A percentile compares a stretch with the other conserved stretches of the same genome.
These are phyloP conservation scores for Dascyllus trimaculatus DNA, from an alignment of 2,113 vertebrate species.

Conservation along the genomic window DNA sequence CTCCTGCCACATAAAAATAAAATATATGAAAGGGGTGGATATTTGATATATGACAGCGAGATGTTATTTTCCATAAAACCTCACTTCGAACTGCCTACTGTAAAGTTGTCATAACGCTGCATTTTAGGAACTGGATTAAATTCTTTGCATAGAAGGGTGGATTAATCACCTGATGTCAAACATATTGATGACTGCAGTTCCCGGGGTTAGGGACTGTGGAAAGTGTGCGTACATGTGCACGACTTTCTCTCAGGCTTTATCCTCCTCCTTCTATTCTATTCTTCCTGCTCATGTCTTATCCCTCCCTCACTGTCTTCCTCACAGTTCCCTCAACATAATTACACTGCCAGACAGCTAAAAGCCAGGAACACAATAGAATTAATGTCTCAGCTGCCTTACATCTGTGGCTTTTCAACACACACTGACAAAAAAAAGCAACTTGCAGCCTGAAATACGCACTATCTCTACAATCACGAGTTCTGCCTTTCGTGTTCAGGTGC, in stretches of 20 bases:
- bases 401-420: constrained; percentile 46
- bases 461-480: constrained; percentile 19
- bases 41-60: constrained; percentile 19
- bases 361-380: constrained; percentile 51
- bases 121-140: constrained; percentile 8
- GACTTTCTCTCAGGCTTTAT: constrained; percentile 15
- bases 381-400: constrained; percentile 42
- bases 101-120: constrained; percentile 6
- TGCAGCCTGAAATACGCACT: constrained; percentile 30
- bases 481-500: constrained; percentile 4
- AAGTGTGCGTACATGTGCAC: background rate
- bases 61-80: background rate
- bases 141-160: background rate
- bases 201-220: background rate
- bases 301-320: constrained; percentile 37
- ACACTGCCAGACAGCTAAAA: constrained; percentile 61
- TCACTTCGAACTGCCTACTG: background rate
- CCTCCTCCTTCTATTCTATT: background rate
- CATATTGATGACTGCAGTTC: constrained; percentile 38
- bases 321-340: constrained; percentile 49
- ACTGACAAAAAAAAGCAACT: constrained; percentile 3
- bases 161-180: constrained; percentile 45
- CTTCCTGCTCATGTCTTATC: constrained; percentile 5
- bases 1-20: background rate
- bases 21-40: constrained; percentile 25